These are phyloP conservation scores for Argyra leucocephala DNA, from an alignment of 2,888 invertebrate genomes.

Conservation along the genomic window DNA sequence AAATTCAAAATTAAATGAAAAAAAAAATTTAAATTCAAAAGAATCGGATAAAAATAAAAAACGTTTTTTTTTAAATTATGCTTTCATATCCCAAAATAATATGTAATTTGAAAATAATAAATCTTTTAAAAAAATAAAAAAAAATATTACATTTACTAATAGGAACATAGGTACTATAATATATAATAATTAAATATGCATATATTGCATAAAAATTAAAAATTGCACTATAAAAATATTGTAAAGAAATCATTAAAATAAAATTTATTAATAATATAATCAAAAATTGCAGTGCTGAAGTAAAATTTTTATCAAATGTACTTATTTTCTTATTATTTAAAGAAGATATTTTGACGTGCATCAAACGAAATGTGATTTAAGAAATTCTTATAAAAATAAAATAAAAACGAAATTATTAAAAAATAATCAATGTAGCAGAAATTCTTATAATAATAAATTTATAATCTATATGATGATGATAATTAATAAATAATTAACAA, in stretches of 20 bases:
- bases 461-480: not conserved
- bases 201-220: not conserved
- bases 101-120: not conserved
- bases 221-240: not conserved
- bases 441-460: not conserved
- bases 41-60: slow-evolving; percentile 5
- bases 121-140: not conserved
- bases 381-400: not conserved
- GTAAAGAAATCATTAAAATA: no score
- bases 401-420: not conserved
- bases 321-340: not conserved
- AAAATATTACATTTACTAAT: not conserved
- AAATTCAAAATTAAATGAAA: slow-evolving; percentile 19
- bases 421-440: not conserved
- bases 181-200: not conserved
- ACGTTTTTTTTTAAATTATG: no score
- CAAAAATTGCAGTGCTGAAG: not conserved
- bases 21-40: slow-evolving; percentile 11
- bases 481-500: no score
- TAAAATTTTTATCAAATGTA: not conserved
- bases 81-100: not conserved
- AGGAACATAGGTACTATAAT: not conserved
- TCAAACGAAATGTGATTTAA: not conserved
- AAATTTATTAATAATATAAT: not conserved
- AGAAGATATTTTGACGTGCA: not conserved